Percentiles rank a stretch among this genome's conserved stretches.
Evolutionary conservation across 2,113 vertebrate species (phyloP).

Genomic region (Edolisoma coerulescens): DNA sequence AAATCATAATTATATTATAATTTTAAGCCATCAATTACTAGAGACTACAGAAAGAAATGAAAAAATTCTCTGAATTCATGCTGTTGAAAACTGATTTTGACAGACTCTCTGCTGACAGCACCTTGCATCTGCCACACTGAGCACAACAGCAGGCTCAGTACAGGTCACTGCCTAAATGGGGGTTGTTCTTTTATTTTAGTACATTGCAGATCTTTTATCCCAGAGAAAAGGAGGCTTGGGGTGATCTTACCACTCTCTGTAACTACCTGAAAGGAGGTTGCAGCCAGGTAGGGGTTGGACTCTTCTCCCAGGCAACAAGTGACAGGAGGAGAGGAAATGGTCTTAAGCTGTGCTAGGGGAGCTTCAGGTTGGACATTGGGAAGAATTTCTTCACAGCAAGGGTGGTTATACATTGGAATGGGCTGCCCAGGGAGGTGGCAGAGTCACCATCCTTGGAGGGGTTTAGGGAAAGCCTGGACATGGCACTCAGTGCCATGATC

Average conservation of each 20-base stretch:
- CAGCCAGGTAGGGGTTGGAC: not conserved
- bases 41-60: not conserved
- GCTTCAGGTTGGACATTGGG: not conserved
- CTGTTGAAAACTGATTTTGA: not conserved
- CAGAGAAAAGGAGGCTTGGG: not conserved
- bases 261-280: not conserved
- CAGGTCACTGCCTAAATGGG: not conserved
- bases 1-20: not conserved
- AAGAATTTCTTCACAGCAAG: not conserved
- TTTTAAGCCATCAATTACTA: not conserved
- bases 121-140: rapidly evolving
- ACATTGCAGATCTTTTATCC: not conserved
- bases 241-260: not conserved
- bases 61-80: not conserved
- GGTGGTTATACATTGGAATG: not conserved
- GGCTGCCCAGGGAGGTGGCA: not conserved
- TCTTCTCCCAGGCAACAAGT: not conserved
- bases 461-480: not conserved
- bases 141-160: not conserved
- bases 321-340: not conserved
- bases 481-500: not conserved
- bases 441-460: not conserved
- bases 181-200: not conserved
- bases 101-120: not conserved
- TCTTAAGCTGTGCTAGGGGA: not conserved